Conservation (phyloP, 2,797 vertebrate species). For the Kryptolebias ocellatus region DNA sequence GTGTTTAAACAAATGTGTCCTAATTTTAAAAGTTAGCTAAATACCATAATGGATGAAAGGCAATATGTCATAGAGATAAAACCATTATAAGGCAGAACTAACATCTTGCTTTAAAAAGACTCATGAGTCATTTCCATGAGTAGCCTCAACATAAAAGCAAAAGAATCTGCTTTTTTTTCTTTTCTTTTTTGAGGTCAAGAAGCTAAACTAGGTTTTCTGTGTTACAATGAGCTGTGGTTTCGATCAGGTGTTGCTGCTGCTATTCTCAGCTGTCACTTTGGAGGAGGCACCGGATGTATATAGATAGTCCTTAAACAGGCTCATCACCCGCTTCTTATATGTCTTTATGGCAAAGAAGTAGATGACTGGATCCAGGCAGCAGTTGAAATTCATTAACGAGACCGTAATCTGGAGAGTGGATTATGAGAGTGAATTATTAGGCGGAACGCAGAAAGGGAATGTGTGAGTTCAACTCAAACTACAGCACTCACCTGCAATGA, state of each 20-base stretch:
- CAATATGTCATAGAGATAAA: not conserved
- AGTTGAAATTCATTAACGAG: conserved; percentile 89
- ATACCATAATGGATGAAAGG: not conserved
- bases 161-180: not conserved
- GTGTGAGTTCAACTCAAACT: not conserved
- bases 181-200: not conserved
- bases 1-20: too few relatives aligned
- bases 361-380: conserved; percentile 87
- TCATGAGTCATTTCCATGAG: not conserved
- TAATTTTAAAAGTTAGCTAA: too few relatives aligned
- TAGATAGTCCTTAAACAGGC: conserved; percentile 81
- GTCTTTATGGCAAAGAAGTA: conserved; percentile 89
- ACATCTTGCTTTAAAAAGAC: not conserved
- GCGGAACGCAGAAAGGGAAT: not conserved
- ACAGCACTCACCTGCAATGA: conserved; percentile 78
- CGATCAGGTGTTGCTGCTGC: conserved; percentile 83
- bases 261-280: conserved; percentile 81
- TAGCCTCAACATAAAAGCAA: not conserved
- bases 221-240: conserved; percentile 39
- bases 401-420: conserved; percentile 80
- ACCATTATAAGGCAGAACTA: not conserved
- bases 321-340: conserved; percentile 85
- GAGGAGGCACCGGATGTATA: conserved; percentile 71
- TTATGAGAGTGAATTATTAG: not conserved
- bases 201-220: conserved; percentile 22